Conservation (phyloP, 2,888 invertebrate species). For the Pachliopta kotzebuea region DNA sequence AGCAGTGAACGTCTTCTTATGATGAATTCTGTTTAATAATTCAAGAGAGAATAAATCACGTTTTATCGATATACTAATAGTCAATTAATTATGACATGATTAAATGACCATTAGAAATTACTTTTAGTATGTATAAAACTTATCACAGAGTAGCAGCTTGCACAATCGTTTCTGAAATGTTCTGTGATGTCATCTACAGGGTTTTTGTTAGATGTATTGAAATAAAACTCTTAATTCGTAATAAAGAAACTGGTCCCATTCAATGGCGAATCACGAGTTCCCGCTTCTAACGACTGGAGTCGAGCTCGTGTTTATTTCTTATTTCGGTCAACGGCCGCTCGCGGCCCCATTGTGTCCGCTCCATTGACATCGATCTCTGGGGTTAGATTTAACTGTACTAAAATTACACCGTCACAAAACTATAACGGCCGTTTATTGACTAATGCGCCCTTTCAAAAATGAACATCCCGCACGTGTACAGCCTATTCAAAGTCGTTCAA, state of each 20-base stretch:
- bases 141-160: neutral
- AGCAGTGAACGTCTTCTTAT: no score
- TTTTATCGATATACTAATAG: no score
- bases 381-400: constrained; percentile 54
- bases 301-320: constrained; percentile 60
- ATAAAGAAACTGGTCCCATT: constrained; percentile 29
- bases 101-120: no score
- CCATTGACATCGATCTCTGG: constrained; percentile 70
- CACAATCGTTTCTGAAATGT: neutral
- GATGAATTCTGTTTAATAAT: no score
- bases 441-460: constrained; percentile 22
- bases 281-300: constrained; percentile 54
- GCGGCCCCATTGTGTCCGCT: constrained; percentile 59
- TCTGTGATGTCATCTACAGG: neutral
- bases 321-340: constrained; percentile 72
- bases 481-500: constrained; percentile 20
- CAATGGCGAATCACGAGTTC: constrained; percentile 56
- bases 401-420: constrained; percentile 36
- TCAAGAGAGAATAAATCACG: no score
- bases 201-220: constrained; percentile 16
- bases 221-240: constrained; percentile 17
- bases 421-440: constrained; percentile 19
- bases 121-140: neutral
- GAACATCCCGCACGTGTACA: constrained; percentile 35
- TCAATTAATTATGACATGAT: no score